phyloP scores from a whole-genome alignment of 1,140 invertebrate genomes.

The Apis cerana region DNA sequence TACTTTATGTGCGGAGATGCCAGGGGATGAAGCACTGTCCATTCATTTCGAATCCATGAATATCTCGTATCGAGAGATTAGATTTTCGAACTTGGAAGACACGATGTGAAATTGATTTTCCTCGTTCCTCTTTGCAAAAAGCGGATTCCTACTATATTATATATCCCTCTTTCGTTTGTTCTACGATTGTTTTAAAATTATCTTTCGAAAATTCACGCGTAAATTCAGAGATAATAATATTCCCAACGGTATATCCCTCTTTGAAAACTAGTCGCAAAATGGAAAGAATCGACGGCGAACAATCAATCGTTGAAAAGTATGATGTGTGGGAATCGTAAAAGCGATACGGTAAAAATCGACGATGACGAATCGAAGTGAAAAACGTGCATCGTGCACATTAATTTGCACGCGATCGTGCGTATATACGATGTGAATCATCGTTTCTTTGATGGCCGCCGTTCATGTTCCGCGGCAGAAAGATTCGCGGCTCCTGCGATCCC shows the following conservation, averaged over 20 bases:
- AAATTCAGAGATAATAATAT: too few relatives aligned
- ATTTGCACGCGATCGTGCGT: constrained; percentile 16
- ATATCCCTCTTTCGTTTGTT: too few relatives aligned
- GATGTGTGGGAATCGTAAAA: background rate
- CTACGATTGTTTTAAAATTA: too few relatives aligned
- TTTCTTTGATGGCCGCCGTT: constrained; percentile 40
- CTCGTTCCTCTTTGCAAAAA: too few relatives aligned
- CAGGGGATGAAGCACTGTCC: background rate
- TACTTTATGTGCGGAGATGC: background rate
- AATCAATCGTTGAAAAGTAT: background rate
- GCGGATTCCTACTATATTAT: too few relatives aligned
- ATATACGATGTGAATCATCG: constrained; percentile 35
- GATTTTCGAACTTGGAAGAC: background rate
- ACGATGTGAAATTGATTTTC: too few relatives aligned
- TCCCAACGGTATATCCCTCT: too few relatives aligned
- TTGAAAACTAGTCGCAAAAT: too few relatives aligned
- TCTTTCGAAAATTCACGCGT: too few relatives aligned
- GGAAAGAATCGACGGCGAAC: background rate
- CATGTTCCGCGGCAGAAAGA: constrained; percentile 41
- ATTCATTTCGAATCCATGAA: background rate
- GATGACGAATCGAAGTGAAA: background rate
- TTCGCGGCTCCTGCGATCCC: constrained; percentile 56
- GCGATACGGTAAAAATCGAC: background rate
- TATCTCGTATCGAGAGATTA: background rate
- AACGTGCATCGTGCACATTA: constrained; percentile 4